phyloP scores from a whole-genome alignment of 2,888 invertebrate genomes.

The Tetragnatha montana region DNA sequence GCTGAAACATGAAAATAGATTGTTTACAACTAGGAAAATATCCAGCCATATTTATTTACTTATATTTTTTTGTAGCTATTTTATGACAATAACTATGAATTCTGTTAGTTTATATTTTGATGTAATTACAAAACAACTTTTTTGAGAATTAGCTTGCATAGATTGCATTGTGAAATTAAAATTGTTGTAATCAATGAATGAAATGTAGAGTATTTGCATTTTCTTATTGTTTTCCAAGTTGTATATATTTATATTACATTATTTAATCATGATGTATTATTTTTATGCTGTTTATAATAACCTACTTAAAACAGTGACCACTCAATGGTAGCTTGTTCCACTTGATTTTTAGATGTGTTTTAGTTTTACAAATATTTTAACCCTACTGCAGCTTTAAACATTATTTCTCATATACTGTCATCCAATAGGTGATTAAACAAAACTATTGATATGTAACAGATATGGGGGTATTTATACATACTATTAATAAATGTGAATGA shows the following conservation, averaged over 20 bases:
- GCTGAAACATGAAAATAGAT: constrained; percentile 64
- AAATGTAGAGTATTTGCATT: constrained; percentile 12
- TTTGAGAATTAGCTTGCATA: constrained; percentile 45
- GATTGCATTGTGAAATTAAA: constrained; percentile 32
- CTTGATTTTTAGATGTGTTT: background rate
- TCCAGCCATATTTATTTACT: constrained; percentile 70
- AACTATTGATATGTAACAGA: background rate
- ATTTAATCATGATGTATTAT: constrained; percentile 33
- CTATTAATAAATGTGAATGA: too few relatives aligned
- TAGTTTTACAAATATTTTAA: background rate
- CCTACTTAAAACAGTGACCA: background rate
- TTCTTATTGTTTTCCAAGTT: constrained; percentile 26
- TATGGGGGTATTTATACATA: too few relatives aligned
- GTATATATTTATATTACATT: constrained; percentile 62
- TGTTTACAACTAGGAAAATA: constrained; percentile 57
- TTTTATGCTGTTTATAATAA: constrained; percentile 41
- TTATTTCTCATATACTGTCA: background rate
- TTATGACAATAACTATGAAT: constrained; percentile 52
- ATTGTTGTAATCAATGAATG: constrained; percentile 16
- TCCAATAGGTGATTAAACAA: background rate
- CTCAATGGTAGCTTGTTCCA: background rate
- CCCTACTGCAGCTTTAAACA: background rate
- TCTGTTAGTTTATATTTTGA: background rate
- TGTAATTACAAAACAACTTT: constrained; percentile 12
- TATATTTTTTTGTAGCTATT: constrained; percentile 56